Evolutionary conservation across 2,888 invertebrate species (phyloP), one percentile per base, ranked within the genome.

Genomic region (Amiota mariae): DNA sequence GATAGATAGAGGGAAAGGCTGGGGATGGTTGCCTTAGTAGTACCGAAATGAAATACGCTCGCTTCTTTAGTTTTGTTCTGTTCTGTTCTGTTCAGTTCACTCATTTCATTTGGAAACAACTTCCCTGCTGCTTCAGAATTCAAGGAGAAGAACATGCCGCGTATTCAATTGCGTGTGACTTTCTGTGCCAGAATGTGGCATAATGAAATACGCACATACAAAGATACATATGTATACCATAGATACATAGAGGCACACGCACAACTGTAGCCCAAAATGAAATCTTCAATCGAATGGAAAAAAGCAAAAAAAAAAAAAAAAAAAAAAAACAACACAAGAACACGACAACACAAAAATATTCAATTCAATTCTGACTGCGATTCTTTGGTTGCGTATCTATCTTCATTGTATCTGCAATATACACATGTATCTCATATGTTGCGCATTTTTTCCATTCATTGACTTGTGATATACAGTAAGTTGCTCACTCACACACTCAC

Each of bases 241-340:
- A 18, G 11, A 59, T 11, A 20, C 15, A 59, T 20, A 20, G 59
- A 20, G 20, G 77, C 78, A 81, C 81, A 83, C 82, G 81, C 81
- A 83, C 82, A 83, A 84, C 82, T 83, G 85, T 84, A 83, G 83
- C 82, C 75, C 85, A 83, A 84, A 83, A 83, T 83, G 85, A 83
- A 85, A 24, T 84, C 83, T 73, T 81, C 79, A 82, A 74, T 82
- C 79, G 79, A 79, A 79, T n/a, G 83, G 82, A 81, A 18, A 59
- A 8, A 59, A 20, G 20, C 1, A 59, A 20, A 10, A 20, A 12
- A 18, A 59, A 10, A 56, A 15, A 56, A 10, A 54, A 8, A 54
- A 8, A 15, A 15, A 12, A 8, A 54, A 13, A 54, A 15, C 1
- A n/a, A n/a, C n/a, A n/a, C n/a, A n/a, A n/a, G 2, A 24, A 24